Evolutionary conservation across 2,888 invertebrate species (phyloP).

Genomic region (Aquatica leii): DNA sequence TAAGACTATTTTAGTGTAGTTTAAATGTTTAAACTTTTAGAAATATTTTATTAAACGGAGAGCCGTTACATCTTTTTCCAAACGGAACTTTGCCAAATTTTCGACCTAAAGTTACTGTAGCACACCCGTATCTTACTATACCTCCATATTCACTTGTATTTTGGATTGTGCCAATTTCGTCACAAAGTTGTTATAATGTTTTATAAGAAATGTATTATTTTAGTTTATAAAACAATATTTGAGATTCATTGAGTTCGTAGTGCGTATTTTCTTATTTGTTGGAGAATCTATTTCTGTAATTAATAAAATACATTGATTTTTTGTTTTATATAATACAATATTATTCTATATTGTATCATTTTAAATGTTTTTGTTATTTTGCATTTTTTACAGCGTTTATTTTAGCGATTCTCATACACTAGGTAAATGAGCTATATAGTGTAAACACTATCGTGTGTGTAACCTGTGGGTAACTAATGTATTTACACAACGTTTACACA

Average conservation of each 20-base stretch:
- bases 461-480: no score
- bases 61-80: conserved; percentile 62
- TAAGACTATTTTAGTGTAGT: background rate
- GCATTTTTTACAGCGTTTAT: no score
- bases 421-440: no score
- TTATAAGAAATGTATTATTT: conserved; percentile 3
- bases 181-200: background rate
- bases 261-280: no score
- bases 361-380: background rate
- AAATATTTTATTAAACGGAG: conserved; percentile 67
- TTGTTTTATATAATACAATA: background rate
- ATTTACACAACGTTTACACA: no score
- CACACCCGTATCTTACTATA: conserved; percentile 63
- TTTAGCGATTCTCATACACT: no score
- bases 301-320: no score
- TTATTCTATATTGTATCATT: background rate
- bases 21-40: conserved; percentile 60
- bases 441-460: no score
- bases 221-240: no score
- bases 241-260: no score
- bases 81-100: conserved; percentile 65
- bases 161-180: conserved; percentile 63
- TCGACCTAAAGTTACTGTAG: conserved; percentile 61
- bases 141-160: conserved; percentile 73
- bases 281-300: no score